Base-by-base conservation (phyloP, 2,113 vertebrate genomes). In the Siniperca chuatsi region DNA sequence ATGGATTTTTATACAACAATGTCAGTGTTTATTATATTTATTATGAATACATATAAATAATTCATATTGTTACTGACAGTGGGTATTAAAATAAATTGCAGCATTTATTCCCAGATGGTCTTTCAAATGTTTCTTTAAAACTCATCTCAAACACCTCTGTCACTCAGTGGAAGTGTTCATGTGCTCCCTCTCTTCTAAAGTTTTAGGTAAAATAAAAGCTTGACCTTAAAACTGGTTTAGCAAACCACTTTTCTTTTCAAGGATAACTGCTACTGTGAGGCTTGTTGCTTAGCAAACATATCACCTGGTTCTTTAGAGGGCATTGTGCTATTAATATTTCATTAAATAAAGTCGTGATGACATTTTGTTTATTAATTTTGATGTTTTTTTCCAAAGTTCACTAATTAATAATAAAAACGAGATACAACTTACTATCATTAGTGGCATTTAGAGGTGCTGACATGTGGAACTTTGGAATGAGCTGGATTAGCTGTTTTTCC, bases 1-100 rank as follows among this genome's bases (percentile, higher is more conserved):
- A 80, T 83, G 42, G 18, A 29, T 21, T 71, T 44, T 57, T 65
- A 73, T 23, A 40, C 73, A 74, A 68, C 64, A 64, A 29, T 37
- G 65, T 75, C 81, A 67, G 57, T 6, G 2, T 75, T 78, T 52
- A 70, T 75, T 64, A 12, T 23, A 55, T 81, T 75, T 40, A 62
- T 76, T 57, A 29, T 18, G 7, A 64, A 64, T 57, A 5, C 21
- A 18, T 40, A 75, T 75, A 55, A 13, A 84, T 84, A 33, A 84
- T 87, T 84, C 69, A 81, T 44, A 20, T 4, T 73, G 33, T 16
- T 20, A 15, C 68, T 42, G 73, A 20, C 55, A 13, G 52, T 50
- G 55, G 80, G 68, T 65, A 37, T 69, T 79, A 20, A 75, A 55
- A 55, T 55, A 55, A 55, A 80, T 62, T 44, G 46, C 61, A 55